These are phyloP conservation scores for Onychomys leucogaster DNA, from an alignment of 2,797 vertebrate genomes.

Conservation along the genomic window DNA sequence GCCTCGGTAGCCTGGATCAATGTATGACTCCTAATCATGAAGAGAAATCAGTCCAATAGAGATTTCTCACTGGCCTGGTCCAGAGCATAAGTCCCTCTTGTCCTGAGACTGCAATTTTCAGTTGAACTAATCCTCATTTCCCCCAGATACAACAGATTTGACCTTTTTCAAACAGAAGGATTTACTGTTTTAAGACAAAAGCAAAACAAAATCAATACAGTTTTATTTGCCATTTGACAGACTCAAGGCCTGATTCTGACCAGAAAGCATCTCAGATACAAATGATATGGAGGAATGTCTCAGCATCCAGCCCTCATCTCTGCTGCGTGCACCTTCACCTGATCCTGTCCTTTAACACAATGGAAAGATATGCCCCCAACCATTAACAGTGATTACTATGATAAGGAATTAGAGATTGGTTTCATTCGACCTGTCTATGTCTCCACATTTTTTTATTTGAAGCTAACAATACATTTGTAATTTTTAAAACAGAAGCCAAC, in stretches of 20 bases:
- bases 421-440: slow-evolving; percentile 23
- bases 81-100: background rate
- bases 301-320: background rate
- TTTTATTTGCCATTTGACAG: slow-evolving; percentile 47
- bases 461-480: background rate
- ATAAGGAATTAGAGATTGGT: background rate
- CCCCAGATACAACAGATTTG: slow-evolving; percentile 19
- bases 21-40: background rate
- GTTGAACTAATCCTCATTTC: slow-evolving; percentile 16
- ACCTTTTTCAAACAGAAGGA: slow-evolving; percentile 48
- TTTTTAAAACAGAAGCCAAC: background rate
- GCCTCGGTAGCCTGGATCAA: background rate
- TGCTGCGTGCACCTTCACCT: background rate
- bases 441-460: background rate
- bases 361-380: background rate
- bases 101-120: slow-evolving; percentile 44
- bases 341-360: background rate
- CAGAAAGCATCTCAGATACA: background rate
- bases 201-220: slow-evolving; percentile 63
- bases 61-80: background rate
- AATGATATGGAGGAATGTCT: background rate
- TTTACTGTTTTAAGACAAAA: slow-evolving; percentile 49
- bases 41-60: slow-evolving; percentile 3
- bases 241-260: background rate
- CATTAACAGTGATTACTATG: background rate